These are phyloP conservation scores for Yoshiicerus persimilis DNA, from an alignment of 1,140 invertebrate species.

Conservation along the genomic window DNA sequence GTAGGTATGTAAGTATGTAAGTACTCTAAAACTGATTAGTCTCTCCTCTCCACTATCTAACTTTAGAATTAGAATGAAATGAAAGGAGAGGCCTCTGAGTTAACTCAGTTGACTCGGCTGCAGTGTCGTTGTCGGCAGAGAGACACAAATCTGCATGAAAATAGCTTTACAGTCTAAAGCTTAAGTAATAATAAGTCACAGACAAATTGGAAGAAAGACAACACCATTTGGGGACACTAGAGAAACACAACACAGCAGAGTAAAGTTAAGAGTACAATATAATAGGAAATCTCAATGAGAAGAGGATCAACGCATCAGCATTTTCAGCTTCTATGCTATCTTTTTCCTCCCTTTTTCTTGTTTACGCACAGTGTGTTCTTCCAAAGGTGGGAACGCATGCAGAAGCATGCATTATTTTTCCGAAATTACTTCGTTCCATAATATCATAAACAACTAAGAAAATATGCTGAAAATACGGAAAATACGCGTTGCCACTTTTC, in stretches of 20 bases:
- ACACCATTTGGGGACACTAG: not conserved
- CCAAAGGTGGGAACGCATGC: too few species aligned
- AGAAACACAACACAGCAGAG: not conserved
- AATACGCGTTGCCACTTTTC: too few species aligned
- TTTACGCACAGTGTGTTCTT: not conserved
- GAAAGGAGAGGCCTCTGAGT: not conserved
- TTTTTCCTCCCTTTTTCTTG: not conserved
- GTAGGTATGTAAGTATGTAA: not conserved
- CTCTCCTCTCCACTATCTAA: not conserved
- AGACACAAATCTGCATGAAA: not conserved
- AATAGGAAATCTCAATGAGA: not conserved
- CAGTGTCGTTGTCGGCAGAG: not conserved
- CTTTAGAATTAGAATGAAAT: not conserved
- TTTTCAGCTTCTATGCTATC: not conserved
- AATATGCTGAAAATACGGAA: too few species aligned
- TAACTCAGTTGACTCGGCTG: not conserved
- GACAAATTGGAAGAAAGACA: conserved; percentile 24
- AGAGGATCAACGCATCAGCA: not conserved
- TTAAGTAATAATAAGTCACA: conserved; percentile 7
- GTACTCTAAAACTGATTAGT: not conserved
- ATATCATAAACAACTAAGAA: too few species aligned
- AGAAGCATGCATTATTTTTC: not conserved
- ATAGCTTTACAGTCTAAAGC: not conserved
- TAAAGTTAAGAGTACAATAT: not conserved
- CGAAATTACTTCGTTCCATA: not conserved